Evolutionary conservation across 2,113 vertebrate species (phyloP).

Genomic region (Melanocharis versteri): DNA sequence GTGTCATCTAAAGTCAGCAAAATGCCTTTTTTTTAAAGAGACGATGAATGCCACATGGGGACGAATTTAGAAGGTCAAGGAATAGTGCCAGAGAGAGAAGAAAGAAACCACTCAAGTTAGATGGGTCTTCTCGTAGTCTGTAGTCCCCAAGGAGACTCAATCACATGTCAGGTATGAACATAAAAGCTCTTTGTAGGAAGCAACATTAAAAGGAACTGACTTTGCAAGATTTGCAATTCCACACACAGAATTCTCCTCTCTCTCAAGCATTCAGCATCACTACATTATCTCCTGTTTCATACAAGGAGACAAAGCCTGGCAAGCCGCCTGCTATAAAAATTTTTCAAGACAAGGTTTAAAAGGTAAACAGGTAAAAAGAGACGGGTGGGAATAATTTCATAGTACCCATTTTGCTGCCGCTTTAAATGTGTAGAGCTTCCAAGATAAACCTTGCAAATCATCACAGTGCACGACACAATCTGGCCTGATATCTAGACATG

Average conservation of each 20-base stretch:
- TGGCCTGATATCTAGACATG: fast-evolving
- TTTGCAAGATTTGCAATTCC: background rate
- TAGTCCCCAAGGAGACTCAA: background rate
- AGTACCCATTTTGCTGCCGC: background rate
- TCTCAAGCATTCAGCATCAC: background rate
- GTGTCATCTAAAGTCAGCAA: background rate
- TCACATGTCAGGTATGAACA: background rate
- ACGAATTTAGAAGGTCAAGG: background rate
- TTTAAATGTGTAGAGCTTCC: background rate
- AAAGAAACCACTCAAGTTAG: background rate
- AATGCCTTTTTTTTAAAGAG: background rate
- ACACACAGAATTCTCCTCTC: background rate
- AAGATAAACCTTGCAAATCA: background rate
- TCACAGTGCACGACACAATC: background rate
- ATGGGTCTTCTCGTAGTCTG: background rate
- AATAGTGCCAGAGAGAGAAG: background rate
- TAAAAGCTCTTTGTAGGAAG: background rate
- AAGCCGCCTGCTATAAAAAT: background rate
- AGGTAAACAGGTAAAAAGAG: background rate
- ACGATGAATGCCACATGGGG: background rate
- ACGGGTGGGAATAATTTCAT: background rate
- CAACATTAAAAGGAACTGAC: background rate
- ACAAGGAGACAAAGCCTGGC: background rate
- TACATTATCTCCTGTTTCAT: background rate
- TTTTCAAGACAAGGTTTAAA: background rate